A percentile compares a stretch with the other conserved stretches of the same genome.
phyloP scores from a whole-genome alignment of 2,888 invertebrate genomes.

The Scrobipalpa costella region DNA sequence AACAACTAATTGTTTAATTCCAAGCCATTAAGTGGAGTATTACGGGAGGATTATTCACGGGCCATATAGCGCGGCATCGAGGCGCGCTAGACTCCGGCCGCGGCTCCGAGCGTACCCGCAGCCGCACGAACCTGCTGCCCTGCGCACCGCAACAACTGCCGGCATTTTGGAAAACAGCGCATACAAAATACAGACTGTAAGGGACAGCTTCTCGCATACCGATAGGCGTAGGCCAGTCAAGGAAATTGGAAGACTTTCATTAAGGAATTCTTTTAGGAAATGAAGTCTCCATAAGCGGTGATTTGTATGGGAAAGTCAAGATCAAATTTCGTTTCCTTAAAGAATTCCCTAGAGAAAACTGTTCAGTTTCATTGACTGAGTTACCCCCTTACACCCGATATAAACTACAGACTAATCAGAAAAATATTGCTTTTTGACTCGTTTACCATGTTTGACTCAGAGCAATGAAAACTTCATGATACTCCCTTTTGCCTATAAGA shows the following conservation, averaged over 20 bases:
- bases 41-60: conserved; percentile 78
- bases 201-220: neutral
- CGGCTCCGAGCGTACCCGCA: conserved; percentile 38
- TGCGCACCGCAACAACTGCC: neutral
- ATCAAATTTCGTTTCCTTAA: no score
- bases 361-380: no score
- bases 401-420: neutral
- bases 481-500: neutral
- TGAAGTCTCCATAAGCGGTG: no score
- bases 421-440: neutral
- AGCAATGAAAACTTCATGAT: no score
- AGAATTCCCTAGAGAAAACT: no score
- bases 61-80: conserved; percentile 73
- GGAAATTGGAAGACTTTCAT: no score
- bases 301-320: no score
- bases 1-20: conserved; percentile 80
- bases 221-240: no score
- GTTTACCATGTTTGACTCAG: no score
- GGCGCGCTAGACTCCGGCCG: conserved; percentile 46
- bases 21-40: conserved; percentile 77
- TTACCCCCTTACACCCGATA: no score
- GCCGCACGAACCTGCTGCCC: neutral
- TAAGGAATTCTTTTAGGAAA: no score
- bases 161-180: neutral
- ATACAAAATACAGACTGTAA: neutral